A percentile compares a stretch with the other conserved stretches of the same genome.
These are phyloP conservation scores for Thripadectes ignobilis DNA, from an alignment of 2,797 vertebrate genomes.

Conservation along the genomic window DNA sequence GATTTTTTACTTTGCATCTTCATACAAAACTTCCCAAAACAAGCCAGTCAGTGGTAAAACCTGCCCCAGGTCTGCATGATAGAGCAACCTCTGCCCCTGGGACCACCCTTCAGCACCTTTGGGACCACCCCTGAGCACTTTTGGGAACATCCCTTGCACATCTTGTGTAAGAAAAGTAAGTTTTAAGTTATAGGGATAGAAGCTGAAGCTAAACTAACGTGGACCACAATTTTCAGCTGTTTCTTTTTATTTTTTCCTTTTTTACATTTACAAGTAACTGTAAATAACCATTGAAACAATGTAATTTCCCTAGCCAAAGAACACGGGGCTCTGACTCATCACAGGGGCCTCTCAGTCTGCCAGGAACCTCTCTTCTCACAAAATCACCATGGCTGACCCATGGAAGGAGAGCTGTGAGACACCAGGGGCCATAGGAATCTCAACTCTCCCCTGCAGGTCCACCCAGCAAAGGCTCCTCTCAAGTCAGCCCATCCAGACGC, in stretches of 20 bases:
- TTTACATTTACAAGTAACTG: background rate
- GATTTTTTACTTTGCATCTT: background rate
- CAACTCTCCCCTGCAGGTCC: background rate
- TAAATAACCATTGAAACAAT: background rate
- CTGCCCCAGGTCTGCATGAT: background rate
- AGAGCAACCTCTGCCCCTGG: background rate
- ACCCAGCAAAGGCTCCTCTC: background rate
- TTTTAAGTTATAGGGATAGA: background rate
- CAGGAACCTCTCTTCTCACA: background rate
- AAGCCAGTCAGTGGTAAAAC: background rate
- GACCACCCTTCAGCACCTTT: background rate
- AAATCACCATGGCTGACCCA: too few species aligned
- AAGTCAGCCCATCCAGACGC: background rate
- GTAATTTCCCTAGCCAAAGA: background rate
- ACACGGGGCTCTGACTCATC: too few species aligned
- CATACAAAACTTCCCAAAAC: background rate
- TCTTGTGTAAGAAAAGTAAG: background rate
- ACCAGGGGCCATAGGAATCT: fast-evolving
- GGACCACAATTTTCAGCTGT: background rate
- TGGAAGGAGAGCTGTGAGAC: background rate
- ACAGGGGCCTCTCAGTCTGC: background rate
- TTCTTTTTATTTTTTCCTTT: fast-evolving
- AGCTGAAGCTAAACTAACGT: background rate
- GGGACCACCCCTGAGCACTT: background rate
- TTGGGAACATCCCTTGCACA: background rate